phyloP scores from a whole-genome alignment of 2,888 invertebrate genomes.

The Cephus pulcher region DNA sequence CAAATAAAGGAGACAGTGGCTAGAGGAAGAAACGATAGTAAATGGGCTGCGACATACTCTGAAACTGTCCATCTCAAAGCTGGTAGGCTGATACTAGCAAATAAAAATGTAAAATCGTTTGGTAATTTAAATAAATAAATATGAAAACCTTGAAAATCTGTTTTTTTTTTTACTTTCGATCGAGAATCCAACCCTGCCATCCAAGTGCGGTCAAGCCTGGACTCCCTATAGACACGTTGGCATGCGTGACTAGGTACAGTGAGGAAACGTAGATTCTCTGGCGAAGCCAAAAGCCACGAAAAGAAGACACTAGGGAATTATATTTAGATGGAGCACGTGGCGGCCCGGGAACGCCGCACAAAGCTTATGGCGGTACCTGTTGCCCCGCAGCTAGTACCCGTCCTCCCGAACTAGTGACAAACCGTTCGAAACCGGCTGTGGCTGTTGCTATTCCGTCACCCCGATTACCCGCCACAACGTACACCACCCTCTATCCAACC shows the following conservation, averaged over 20 bases:
- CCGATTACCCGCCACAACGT: background rate
- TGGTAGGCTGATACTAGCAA: no score
- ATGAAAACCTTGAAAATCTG: background rate
- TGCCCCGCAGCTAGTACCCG: slow-evolving; percentile 11
- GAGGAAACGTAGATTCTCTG: background rate
- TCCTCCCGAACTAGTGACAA: background rate
- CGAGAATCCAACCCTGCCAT: background rate
- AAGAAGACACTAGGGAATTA: slow-evolving; percentile 37
- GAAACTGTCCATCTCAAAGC: background rate
- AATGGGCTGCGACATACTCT: background rate
- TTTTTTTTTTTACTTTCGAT: background rate
- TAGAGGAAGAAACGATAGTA: background rate
- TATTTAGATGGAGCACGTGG: slow-evolving; percentile 63
- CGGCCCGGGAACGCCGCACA: slow-evolving; percentile 47
- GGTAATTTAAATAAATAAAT: background rate
- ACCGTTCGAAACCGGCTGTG: background rate
- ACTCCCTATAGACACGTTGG: background rate
- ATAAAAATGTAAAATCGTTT: background rate
- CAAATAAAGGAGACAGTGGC: background rate
- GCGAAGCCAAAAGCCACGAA: background rate
- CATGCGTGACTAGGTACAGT: background rate
- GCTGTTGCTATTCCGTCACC: background rate
- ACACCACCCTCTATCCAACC: background rate
- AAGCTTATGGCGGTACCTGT: slow-evolving; percentile 28
- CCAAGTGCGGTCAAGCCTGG: background rate